Evolutionary conservation across 2,888 invertebrate species (phyloP).

Genomic region (Sericinus montela): DNA sequence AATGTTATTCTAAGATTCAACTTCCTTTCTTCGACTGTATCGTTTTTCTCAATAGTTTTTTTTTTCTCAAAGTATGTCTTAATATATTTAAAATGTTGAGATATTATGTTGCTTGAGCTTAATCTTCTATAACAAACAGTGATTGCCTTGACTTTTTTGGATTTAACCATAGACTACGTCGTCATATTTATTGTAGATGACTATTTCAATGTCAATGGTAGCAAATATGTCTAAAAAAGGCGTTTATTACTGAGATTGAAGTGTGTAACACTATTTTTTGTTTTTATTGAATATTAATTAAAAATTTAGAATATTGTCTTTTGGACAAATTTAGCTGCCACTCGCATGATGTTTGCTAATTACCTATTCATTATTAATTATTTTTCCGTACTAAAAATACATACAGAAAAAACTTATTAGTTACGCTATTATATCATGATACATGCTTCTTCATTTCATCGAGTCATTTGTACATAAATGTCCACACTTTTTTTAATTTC

Average conservation of each 20-base stretch:
- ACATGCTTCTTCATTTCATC: not conserved
- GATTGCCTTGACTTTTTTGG: constrained; percentile 1
- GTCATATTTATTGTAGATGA: constrained; percentile 10
- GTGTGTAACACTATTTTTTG: not conserved
- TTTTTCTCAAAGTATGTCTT: not conserved
- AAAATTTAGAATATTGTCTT: constrained; percentile 55
- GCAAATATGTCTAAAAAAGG: constrained; percentile 32
- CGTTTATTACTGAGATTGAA: too few species aligned
- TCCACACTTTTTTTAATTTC: not conserved
- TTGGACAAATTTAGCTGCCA: constrained; percentile 74
- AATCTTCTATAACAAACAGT: not conserved
- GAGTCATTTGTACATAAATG: too few species aligned
- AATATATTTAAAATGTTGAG: not conserved
- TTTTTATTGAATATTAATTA: constrained; percentile 19
- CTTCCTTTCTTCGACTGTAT: too few species aligned
- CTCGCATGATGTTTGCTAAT: constrained; percentile 36
- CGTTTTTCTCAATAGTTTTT: too few species aligned
- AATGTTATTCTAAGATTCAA: too few species aligned
- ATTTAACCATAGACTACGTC: not conserved
- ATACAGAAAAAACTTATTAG: not conserved
- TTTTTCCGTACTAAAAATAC: too few species aligned
- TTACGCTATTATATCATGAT: not conserved
- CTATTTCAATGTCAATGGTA: constrained; percentile 58
- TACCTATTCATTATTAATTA: not conserved
- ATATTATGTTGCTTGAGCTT: not conserved